phyloP scores from a whole-genome alignment of 1,140 invertebrate genomes.

The Bombyx mori region DNA sequence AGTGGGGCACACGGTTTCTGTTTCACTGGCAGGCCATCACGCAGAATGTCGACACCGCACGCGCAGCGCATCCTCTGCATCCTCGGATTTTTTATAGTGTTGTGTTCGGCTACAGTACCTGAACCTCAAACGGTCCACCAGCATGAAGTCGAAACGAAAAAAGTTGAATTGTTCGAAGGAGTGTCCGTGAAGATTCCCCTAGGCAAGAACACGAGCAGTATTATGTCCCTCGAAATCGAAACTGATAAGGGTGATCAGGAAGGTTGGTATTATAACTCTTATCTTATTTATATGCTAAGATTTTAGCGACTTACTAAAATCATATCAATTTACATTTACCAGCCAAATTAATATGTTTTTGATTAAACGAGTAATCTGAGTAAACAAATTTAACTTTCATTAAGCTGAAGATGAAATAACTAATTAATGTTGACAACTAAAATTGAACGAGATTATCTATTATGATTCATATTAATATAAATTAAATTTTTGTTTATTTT shows the following conservation, averaged over 20 bases:
- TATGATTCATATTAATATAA: no score
- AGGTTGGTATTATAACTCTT: conserved; percentile 20
- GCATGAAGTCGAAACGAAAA: conserved; percentile 14
- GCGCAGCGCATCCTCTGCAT: conserved; percentile 20
- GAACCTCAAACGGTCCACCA: conserved; percentile 2
- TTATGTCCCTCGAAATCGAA: conserved; percentile 48
- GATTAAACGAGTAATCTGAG: no score
- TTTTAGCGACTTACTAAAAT: no score
- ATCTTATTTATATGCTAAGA: no score
- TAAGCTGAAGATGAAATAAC: no score
- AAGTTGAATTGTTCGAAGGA: conserved; percentile 39
- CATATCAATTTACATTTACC: no score
- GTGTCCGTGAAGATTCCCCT: conserved; percentile 36
- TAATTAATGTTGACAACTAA: no score
- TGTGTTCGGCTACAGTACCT: conserved; percentile 11
- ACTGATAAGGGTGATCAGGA: conserved; percentile 19
- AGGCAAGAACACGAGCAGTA: conserved; percentile 19
- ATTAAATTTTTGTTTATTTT: no score
- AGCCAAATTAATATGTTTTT: no score
- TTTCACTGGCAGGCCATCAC: conserved; percentile 29
- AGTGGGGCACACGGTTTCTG: conserved; percentile 24
- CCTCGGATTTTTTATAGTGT: conserved; percentile 16
- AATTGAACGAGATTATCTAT: no score
- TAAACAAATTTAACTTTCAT: no score
- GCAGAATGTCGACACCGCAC: conserved; percentile 40